Base-by-base conservation (phyloP, 2,797 vertebrate species). In the Chrosomus eos region DNA sequence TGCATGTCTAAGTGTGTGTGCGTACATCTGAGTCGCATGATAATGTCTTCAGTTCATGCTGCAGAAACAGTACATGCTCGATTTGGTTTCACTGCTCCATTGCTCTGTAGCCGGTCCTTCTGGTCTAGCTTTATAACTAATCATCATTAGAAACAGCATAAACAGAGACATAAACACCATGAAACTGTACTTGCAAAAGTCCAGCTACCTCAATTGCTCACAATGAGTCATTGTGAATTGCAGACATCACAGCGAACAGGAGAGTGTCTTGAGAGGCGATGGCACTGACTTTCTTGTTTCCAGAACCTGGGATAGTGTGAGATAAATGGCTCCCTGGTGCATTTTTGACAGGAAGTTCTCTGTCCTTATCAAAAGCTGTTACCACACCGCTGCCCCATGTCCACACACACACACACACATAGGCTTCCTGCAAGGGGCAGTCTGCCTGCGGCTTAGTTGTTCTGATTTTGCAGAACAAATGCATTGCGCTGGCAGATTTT, bases 311-410 rank as follows among this genome's bases (percentile, higher is more conserved):
- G 70, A 66, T 84, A 73, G 87, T 74, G 75, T 80, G 84, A 93
- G 93, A 93, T 93, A 91, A 94, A 94, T 93, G 92, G 89, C 85
- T 88, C 86, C 81, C 87, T 84, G 83, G 88, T 88, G 92, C 86
- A 71, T 87, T 87, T 82, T 90, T 91, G 92, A 92, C 85, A 31
- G 82, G 87, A 88, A 33, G 88, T 90, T 90, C 86, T 92, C 90
- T 92, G 84, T 81, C 18, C 91, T 92, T 92, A 93, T 94, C 91
- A 93, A 90, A 93, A 86, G 48, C 76, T 82, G 40, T 68, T 81
- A 78, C 81, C 84, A 73, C 88, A 74, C 84, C 23, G 3, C 58
- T 86, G 85, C 67, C 66, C 64, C 55, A 8, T 60, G 26, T 81
- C 45, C 55, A 45, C 80, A 75, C 76, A 80, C 55, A 81, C 43